Evolutionary conservation across 2,888 invertebrate species (phyloP).

Genomic region (Machimus rusticus): DNA sequence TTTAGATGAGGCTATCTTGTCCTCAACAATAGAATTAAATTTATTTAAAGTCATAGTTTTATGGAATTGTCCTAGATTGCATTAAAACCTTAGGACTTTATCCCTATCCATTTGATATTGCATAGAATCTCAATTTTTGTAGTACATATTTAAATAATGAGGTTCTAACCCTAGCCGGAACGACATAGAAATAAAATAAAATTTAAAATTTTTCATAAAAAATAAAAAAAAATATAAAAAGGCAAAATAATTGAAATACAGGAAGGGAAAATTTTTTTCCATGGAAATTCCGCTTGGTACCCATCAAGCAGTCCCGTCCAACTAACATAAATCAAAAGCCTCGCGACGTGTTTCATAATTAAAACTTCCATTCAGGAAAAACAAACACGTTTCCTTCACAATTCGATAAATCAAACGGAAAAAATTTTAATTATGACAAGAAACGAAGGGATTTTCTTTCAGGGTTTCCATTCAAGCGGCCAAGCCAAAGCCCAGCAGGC

Average conservation of each 20-base stretch:
- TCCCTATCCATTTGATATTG: too few relatives aligned
- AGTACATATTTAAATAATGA: not conserved
- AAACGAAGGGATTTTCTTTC: conserved; percentile 24
- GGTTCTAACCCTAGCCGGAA: not conserved
- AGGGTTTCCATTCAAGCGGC: not conserved
- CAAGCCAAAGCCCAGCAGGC: not conserved
- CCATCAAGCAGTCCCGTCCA: not conserved
- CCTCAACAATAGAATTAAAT: too few relatives aligned
- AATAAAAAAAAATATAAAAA: not conserved
- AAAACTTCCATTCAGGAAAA: conserved; percentile 26
- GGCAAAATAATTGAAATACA: not conserved
- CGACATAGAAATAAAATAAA: not conserved
- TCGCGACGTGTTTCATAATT: conserved; percentile 27
- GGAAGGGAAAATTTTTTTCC: not conserved
- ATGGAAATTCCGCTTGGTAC: not conserved
- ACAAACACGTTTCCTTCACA: conserved; percentile 25
- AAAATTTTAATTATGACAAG: conserved; percentile 34
- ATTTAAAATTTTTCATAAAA: not conserved
- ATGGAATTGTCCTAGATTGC: too few relatives aligned
- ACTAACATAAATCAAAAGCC: conserved; percentile 21
- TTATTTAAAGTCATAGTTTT: too few relatives aligned
- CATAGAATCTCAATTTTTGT: not conserved
- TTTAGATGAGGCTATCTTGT: too few relatives aligned
- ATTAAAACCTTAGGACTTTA: too few relatives aligned
- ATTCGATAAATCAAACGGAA: conserved; percentile 32